Evolutionary conservation across 2,113 vertebrate species (phyloP).

Genomic region (Castor canadensis): DNA sequence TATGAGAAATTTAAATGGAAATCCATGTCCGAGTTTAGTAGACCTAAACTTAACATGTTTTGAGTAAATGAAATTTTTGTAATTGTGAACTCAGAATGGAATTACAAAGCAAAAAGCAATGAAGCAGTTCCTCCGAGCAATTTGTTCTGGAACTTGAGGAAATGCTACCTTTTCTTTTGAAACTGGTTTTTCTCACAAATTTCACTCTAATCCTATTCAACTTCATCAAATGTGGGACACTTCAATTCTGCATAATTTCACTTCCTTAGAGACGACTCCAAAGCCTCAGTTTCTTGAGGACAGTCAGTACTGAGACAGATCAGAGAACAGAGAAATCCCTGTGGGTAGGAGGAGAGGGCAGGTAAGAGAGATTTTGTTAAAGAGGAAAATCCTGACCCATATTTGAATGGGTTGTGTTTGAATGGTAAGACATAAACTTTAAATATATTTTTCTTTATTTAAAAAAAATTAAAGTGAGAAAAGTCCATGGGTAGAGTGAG

Average conservation of each 20-base stretch:
- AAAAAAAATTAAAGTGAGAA: background rate
- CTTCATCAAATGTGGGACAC: conserved; percentile 56
- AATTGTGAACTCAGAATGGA: background rate
- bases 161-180: conserved; percentile 51
- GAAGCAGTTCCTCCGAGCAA: background rate
- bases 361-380: background rate
- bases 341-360: background rate
- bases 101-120: background rate
- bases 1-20: conserved; percentile 45
- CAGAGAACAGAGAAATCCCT: conserved; percentile 66
- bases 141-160: background rate
- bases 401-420: background rate
- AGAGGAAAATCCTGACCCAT: conserved; percentile 17
- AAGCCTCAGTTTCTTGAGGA: conserved; percentile 56
- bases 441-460: background rate
- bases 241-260: conserved; percentile 60
- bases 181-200: conserved; percentile 51
- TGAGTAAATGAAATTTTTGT: conserved; percentile 22
- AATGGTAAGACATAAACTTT: conserved; percentile 20
- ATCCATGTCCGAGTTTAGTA: background rate
- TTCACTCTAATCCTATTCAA: conserved; percentile 63
- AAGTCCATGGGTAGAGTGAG: background rate
- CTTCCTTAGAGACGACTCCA: conserved; percentile 63
- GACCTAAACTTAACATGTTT: background rate
- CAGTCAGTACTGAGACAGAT: conserved; percentile 55